Base-by-base conservation (phyloP, 2,888 invertebrate species). In the Rhyacophila evoluta region DNA sequence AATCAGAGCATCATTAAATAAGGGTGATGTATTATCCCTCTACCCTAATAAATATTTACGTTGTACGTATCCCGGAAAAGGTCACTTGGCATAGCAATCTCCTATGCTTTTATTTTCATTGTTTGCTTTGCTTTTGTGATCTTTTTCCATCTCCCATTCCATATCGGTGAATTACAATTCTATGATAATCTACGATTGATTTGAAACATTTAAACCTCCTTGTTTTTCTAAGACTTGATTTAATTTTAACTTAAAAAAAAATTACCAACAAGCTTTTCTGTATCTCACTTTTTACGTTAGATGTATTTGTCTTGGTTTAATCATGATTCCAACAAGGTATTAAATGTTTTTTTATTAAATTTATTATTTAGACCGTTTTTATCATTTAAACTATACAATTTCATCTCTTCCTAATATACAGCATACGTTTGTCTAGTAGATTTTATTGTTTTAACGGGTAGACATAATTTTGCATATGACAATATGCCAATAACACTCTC, bases 1-100 rank as follows among this genome's bases (percentile, higher is more conserved):
- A 81, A 81, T 78, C 81, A 78, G 81, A 79, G 79, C 37, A 78
- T 79, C 79, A 80, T 79, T 80, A 75, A 81, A 28, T 38, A 33
- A 79, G 82, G 82, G 78, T 79, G 82, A 79, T 82, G 75, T 79
- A 80, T 79, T 79, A 78, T 71, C 79, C 67, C 68, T 55, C 76
- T 67, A 69, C 72, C 80, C 81, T 81, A 79, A 82, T 82, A 82
- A 82, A 82, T 82, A 82, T 82, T 82, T 82, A 82, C 74, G 72
- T 36, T 76, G 72, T 77, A 72, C 80, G 74, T 78, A 78, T 81
- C 70, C 82, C 72, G 77, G 82, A 80, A 81, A 82, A 80, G 82
- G 80, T 82, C 82, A 82, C 82, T 82, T 74, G 74, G 79, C 79
- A 81, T 81, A 81, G 79, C 79, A 78, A 79, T 81, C 77, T 79